Base-by-base conservation (phyloP, 2,797 vertebrate species). In the Alfaro cultratus region DNA sequence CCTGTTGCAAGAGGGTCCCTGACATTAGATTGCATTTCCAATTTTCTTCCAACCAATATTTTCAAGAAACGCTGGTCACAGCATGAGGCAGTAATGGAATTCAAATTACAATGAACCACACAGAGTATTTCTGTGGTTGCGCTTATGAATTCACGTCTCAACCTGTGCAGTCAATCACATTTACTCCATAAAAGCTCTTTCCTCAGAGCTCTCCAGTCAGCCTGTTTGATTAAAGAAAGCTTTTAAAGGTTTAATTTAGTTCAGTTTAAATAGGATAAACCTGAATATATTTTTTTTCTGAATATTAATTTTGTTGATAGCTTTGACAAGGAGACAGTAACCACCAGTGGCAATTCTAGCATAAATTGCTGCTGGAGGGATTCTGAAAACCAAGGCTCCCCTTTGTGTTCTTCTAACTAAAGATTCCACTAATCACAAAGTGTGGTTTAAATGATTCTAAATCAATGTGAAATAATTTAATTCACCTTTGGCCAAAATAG, bases 1-100 rank as follows among this genome's bases (percentile, higher is more conserved):
- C 74, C 64, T 80, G 67, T 85, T 86, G 87, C 82, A 77, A 79
- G 62, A 72, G 75, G 81, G 76, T 83, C 60, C 51, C 77, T 72
- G 76, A 82, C 84, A 80, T 81, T 46, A 79, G 76, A 86, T 82
- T 81, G 36, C 49, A 62, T 86, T 83, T 90, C 80, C 82, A 87
- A 49, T 87, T 88, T 84, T 73, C 77, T 76, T 78, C 51, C 74
- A 11, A 71, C 81, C 76, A 80, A 80, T 74, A 80, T 85, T 87
- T 87, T 67, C 45, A 70, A 86, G 74, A 85, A 89, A 83, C 1
- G 16, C 45, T 31, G 46, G 75, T 72, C 78, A 75, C 77, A 78
- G 77, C 86, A 34, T 76, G 81, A 39, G n/a, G 68, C 77, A 41
- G 67, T 80, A 80, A 87, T 85, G 68, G 74, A 86, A 85, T 83